A percentile compares a stretch with the other conserved stretches of the same genome.
These are phyloP conservation scores for Drosophila atroscutellata DNA, from an alignment of 2,888 invertebrate species.

Conservation along the genomic window DNA sequence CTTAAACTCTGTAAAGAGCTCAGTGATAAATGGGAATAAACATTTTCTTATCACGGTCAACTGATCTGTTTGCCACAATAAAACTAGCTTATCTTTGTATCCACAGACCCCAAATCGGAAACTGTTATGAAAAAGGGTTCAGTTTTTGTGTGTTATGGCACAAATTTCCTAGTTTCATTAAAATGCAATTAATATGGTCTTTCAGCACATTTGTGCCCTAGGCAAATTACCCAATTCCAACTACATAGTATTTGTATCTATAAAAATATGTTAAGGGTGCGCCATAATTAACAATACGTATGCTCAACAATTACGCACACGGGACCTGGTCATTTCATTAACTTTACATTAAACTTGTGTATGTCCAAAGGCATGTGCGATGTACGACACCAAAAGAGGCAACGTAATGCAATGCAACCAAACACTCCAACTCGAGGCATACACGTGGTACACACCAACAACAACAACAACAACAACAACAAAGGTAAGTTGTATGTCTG, in stretches of 20 bases:
- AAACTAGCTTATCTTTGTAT: neutral
- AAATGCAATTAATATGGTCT: conserved; percentile 78
- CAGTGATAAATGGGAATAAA: conserved; percentile 36
- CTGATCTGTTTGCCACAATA: conserved; percentile 25
- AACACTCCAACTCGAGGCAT: conserved; percentile 27
- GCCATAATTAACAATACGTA: conserved; percentile 75
- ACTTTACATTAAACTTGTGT: conserved; percentile 58
- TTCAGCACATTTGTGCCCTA: conserved; percentile 68
- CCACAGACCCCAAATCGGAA: neutral
- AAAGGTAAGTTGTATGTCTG: conserved; percentile 8
- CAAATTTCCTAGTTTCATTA: conserved; percentile 64
- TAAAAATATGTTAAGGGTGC: conserved; percentile 62
- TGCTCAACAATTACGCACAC: conserved; percentile 55
- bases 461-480: conserved; percentile 12
- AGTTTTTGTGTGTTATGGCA: conserved; percentile 11
- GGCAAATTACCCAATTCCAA: conserved; percentile 39
- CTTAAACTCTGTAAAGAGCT: conserved; percentile 7
- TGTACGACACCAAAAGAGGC: conserved; percentile 27
- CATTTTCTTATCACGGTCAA: conserved; percentile 24
- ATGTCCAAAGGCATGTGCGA: conserved; percentile 28
- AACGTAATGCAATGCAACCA: conserved; percentile 24
- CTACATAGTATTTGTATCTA: conserved; percentile 5
- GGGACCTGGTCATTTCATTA: conserved; percentile 63
- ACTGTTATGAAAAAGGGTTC: conserved; percentile 41
- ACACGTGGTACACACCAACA: conserved; percentile 39